Evolutionary conservation across 2,797 vertebrate species (phyloP).

Genomic region (Premnoplex brunnescens): DNA sequence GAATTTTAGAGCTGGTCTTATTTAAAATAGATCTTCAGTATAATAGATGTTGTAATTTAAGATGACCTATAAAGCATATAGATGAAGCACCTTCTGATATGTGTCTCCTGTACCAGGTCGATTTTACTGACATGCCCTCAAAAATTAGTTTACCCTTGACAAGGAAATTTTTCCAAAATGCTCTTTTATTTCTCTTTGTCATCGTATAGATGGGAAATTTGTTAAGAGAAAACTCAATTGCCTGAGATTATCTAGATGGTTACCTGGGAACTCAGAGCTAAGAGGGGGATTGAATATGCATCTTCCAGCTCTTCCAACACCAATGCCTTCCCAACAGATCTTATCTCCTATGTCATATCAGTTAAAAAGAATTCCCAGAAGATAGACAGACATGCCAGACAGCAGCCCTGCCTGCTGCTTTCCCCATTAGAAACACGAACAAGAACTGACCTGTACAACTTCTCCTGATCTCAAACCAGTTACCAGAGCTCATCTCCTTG

Average conservation of each 20-base stretch:
- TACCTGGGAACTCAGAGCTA: background rate
- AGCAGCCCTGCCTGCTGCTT: slow-evolving; percentile 51
- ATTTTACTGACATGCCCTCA: background rate
- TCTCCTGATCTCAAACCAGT: slow-evolving; percentile 66
- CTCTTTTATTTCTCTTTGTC: background rate
- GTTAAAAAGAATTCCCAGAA: background rate
- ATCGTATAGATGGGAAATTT: background rate
- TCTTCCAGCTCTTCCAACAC: background rate
- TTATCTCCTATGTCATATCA: background rate
- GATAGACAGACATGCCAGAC: slow-evolving; percentile 52
- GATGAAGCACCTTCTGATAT: background rate
- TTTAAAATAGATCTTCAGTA: background rate
- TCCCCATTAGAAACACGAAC: slow-evolving; percentile 53
- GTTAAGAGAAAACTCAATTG: background rate
- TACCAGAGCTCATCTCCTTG: slow-evolving; percentile 56
- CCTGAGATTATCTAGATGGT: background rate
- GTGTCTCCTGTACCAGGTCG: fast-evolving
- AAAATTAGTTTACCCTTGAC: background rate
- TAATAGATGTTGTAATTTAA: background rate
- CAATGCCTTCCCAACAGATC: background rate
- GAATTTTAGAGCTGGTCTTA: background rate
- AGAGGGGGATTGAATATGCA: background rate
- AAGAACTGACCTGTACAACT: slow-evolving; percentile 60
- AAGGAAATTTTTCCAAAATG: background rate
- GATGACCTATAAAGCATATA: background rate